A percentile compares a stretch with the other conserved stretches of the same genome.
Conservation (phyloP, 2,888 invertebrate species). For the Cylindroiulus punctatus region DNA sequence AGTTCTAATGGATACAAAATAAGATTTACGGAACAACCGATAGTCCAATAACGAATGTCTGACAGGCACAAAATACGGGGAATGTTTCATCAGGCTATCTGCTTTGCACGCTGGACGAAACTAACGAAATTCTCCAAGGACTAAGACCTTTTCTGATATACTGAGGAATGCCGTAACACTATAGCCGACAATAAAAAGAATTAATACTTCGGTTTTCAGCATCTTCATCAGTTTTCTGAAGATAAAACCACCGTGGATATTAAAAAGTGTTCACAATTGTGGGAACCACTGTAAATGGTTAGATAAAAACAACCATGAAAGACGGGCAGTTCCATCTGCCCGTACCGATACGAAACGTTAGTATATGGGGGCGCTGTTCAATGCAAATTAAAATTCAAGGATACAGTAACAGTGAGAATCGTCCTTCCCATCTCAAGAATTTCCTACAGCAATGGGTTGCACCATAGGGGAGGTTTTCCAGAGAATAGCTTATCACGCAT, state of each 20-base stretch:
- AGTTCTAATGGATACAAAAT: slow-evolving; percentile 34
- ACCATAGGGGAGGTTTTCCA: background rate
- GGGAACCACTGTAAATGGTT: background rate
- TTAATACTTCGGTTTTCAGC: no score
- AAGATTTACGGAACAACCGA: slow-evolving; percentile 9
- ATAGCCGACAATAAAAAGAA: background rate
- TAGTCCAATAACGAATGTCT: slow-evolving; percentile 4
- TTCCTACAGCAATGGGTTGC: background rate
- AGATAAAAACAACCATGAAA: background rate
- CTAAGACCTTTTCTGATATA: background rate
- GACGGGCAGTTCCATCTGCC: background rate
- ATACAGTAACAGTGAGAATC: background rate
- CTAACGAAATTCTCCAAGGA: background rate
- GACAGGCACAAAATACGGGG: background rate
- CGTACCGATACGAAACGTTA: background rate
- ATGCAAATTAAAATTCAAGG: background rate
- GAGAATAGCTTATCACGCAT: background rate
- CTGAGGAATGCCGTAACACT: background rate
- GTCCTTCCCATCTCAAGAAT: background rate
- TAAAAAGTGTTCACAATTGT: background rate
- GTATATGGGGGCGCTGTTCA: background rate
- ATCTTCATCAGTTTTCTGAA: background rate
- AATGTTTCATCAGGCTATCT: slow-evolving; percentile 10
- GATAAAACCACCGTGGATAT: background rate
- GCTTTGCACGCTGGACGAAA: background rate